Conservation (phyloP, 92 coral and sea anemone genomes). For the Plumapathes pennacea region DNA sequence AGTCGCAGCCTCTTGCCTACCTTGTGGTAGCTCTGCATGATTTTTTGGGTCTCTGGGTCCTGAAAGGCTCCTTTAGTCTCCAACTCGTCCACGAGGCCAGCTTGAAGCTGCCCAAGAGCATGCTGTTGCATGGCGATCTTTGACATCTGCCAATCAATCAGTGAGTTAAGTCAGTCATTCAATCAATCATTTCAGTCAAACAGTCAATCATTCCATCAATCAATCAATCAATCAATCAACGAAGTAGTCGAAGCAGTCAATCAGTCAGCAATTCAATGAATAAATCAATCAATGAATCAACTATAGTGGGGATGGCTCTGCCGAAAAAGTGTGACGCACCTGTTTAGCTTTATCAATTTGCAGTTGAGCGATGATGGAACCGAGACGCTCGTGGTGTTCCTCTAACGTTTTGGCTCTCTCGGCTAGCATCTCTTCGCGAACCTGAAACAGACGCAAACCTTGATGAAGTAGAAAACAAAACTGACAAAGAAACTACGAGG, state of each 20-base stretch:
- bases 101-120: constrained; percentile 83
- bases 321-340: no score
- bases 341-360: constrained; percentile 97
- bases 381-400: constrained; percentile 88
- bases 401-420: constrained; percentile 74
- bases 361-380: constrained; percentile 80
- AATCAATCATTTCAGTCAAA: no score
- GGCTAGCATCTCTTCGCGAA: constrained; percentile 85
- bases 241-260: no score
- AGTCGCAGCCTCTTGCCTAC: constrained; percentile 23
- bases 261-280: no score
- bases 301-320: no score
- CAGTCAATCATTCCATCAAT: no score
- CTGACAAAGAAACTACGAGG: no score
- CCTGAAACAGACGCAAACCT: constrained; percentile 28
- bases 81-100: constrained; percentile 84
- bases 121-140: constrained; percentile 87
- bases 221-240: no score
- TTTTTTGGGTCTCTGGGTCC: constrained; percentile 85
- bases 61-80: constrained; percentile 84
- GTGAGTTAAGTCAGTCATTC: no score
- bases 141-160: constrained; percentile 53
- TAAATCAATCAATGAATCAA: no score
- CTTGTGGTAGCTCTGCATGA: constrained; percentile 80
- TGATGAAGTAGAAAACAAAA: no score